Evolutionary conservation across 2,888 invertebrate species (phyloP).

Genomic region (Apamea sordens): DNA sequence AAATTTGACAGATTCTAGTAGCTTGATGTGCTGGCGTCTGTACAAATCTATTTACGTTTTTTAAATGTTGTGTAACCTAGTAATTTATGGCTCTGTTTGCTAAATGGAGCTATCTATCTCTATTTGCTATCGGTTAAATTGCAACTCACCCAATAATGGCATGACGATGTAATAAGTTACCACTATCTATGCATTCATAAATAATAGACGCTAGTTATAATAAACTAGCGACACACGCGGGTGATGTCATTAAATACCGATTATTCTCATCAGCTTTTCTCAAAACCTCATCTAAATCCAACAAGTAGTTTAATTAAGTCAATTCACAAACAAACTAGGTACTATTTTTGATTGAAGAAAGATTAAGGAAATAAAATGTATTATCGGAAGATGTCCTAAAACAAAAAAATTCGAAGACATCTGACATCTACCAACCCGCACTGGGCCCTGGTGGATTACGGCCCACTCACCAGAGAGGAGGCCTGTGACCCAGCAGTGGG

Average conservation of each 20-base stretch:
- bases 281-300: not conserved
- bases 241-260: conserved; percentile 1
- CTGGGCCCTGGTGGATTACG: too few relatives aligned
- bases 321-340: not conserved
- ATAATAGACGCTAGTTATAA: conserved; percentile 1
- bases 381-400: not conserved
- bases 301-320: not conserved
- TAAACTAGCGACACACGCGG: not conserved
- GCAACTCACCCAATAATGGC: conserved; percentile 31
- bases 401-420: too few relatives aligned
- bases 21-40: too few relatives aligned
- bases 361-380: not conserved
- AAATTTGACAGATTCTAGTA: too few relatives aligned
- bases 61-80: not conserved
- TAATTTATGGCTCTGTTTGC: not conserved
- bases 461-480: too few relatives aligned
- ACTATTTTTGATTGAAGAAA: not conserved
- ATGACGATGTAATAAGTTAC: conserved; percentile 24
- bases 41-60: conserved; percentile 13
- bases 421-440: too few relatives aligned
- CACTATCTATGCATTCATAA: conserved; percentile 33
- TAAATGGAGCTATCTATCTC: conserved; percentile 31
- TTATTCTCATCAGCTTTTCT: not conserved
- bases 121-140: conserved; percentile 19
- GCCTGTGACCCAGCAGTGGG: too few relatives aligned